Evolutionary conservation across 2,113 vertebrate genomes (phyloP), one percentile per base, ranked within the genome.

Genomic region (Taurulus bubalis): DNA sequence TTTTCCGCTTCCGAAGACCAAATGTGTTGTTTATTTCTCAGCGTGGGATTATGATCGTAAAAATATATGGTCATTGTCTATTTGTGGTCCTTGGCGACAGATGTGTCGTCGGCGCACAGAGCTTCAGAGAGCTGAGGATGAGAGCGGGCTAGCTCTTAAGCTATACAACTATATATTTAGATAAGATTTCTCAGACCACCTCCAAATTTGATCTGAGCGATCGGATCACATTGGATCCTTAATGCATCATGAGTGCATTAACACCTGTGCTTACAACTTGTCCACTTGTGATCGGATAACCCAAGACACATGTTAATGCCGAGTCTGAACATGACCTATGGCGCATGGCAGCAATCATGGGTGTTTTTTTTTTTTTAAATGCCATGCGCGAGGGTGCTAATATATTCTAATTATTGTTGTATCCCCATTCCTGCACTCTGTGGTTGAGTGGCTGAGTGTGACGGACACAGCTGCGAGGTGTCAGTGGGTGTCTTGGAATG

Each of bases 391-490:
- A 11, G 36, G 69, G 36, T 56, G 58, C 55, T 59, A 75, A 83
- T 72, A 79, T 63, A 85, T 73, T 86, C 38, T 94, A 89, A 92
- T 93, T 94, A 94, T 86, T 83, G 91, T 42, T 68, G 84, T 77
- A 60, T 88, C 73, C 62, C 80, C 62, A 77, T 67, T 32, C 81
- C 81, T 80, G 63, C 72, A 28, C 75, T 85, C 63, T 65, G 77
- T 82, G 79, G 73, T 83, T 85, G 87, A 87, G 82, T 79, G 85
- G 84, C 75, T 51, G 77, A 85, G 77, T 89, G 85, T 90, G 89
- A 92, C 92, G 90, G 83, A 81, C 79, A 81, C 90, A 90, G 93
- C 94, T 91, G 92, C 60, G 85, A 84, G 90, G 85, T 67, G 77
- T 87, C 82, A 77, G 83, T 79, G 89, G 89, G 87, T 60, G 77